These are phyloP conservation scores for Eptatretus atami DNA, from an alignment of 2,797 vertebrate species.

Conservation along the genomic window DNA sequence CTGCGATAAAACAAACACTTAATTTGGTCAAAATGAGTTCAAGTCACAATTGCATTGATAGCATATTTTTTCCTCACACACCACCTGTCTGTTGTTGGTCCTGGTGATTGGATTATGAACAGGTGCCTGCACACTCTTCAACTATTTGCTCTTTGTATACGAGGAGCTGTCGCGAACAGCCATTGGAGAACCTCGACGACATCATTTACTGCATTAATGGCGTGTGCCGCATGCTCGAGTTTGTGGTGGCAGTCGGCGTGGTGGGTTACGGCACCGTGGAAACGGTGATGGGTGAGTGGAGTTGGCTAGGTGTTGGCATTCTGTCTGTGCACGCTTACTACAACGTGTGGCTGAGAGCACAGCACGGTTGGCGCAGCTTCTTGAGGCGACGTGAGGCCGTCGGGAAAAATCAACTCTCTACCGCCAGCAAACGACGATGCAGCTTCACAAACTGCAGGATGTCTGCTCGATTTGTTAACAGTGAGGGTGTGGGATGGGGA, in stretches of 20 bases:
- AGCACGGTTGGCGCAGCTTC: slow-evolving; percentile 44
- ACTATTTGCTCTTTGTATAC: slow-evolving; percentile 39
- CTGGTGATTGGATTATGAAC: background rate
- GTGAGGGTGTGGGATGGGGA: slow-evolving; percentile 11
- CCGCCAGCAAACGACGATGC: slow-evolving; percentile 20
- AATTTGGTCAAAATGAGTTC: too few species aligned
- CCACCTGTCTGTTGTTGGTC: too few species aligned
- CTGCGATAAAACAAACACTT: too few species aligned
- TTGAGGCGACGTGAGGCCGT: slow-evolving; percentile 34
- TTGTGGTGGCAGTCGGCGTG: slow-evolving; percentile 40
- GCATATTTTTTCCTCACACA: too few species aligned
- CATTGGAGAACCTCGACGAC: slow-evolving; percentile 36
- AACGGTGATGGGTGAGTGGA: slow-evolving; percentile 45
- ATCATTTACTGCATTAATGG: slow-evolving; percentile 39
- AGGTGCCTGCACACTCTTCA: slow-evolving; percentile 42
- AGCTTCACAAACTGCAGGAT: slow-evolving; percentile 27
- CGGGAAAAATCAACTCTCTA: slow-evolving; percentile 33
- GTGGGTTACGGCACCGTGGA: slow-evolving; percentile 46
- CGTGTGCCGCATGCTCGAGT: slow-evolving; percentile 38
- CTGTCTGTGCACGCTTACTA: slow-evolving; percentile 54
- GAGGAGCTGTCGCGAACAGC: slow-evolving; percentile 24
- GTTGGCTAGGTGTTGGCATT: slow-evolving; percentile 46
- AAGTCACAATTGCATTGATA: too few species aligned
- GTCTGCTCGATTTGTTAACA: slow-evolving; percentile 58
- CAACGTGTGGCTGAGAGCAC: slow-evolving; percentile 48